Conservation (phyloP, 2,113 vertebrate genomes). For the Corythaeola cristata region DNA sequence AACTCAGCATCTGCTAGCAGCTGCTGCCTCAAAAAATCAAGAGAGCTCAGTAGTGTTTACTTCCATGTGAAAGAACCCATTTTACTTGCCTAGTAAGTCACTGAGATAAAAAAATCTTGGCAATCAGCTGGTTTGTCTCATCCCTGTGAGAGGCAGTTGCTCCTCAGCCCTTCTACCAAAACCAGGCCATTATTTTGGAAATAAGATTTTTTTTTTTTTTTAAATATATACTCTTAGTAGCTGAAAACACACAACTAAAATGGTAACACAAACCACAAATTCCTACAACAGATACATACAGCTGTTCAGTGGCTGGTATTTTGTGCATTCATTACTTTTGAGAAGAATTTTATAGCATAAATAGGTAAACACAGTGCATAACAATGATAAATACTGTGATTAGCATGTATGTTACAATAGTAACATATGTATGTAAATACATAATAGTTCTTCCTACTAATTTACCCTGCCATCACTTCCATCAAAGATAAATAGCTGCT, state of each 20-base stretch:
- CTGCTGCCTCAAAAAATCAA: background rate
- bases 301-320: background rate
- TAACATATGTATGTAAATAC: background rate
- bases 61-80: background rate
- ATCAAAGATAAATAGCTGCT: background rate
- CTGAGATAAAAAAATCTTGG: background rate
- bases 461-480: background rate
- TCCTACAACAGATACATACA: background rate
- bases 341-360: background rate
- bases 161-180: background rate
- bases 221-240: background rate
- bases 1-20: background rate
- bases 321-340: background rate
- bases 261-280: background rate
- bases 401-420: background rate
- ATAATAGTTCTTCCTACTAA: background rate
- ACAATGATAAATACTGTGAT: background rate
- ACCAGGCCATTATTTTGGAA: background rate
- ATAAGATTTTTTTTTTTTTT: background rate
- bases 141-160: accelerated
- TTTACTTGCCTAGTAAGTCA: background rate
- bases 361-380: background rate
- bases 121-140: background rate
- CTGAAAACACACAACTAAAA: background rate
- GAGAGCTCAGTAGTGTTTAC: background rate